A percentile compares a stretch with the other conserved stretches of the same genome.
These are phyloP conservation scores for Ips typographus DNA, from an alignment of 1,140 invertebrate species.

Conservation along the genomic window DNA sequence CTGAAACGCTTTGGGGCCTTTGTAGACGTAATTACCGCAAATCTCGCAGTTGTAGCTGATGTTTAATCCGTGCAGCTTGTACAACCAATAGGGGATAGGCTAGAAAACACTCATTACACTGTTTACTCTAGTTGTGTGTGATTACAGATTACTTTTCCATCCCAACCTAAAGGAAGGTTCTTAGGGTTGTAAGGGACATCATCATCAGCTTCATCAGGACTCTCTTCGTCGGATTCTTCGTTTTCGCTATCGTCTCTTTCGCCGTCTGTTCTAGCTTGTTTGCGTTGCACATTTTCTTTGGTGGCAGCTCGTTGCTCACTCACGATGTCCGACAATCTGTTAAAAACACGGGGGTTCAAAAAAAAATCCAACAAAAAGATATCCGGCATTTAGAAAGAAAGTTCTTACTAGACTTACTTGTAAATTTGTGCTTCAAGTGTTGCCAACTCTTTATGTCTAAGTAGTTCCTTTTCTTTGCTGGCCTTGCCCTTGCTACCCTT, in stretches of 20 bases:
- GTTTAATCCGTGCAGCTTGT: constrained; percentile 98
- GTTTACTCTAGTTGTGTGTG: background rate
- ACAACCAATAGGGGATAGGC: constrained; percentile 99
- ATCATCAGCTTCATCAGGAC: constrained; percentile 83
- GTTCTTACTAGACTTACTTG: constrained; percentile 52
- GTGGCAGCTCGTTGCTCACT: constrained; percentile 85
- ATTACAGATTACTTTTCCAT: constrained; percentile 78
- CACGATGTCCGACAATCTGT: constrained; percentile 75
- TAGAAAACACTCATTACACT: constrained; percentile 42
- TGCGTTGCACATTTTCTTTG: constrained; percentile 97
- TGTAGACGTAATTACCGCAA: constrained; percentile 99
- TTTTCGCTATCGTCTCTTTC: constrained; percentile 92
- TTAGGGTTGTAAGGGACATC: constrained; percentile 99
- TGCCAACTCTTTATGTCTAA: constrained; percentile 80
- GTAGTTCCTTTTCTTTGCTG: constrained; percentile 67
- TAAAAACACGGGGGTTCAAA: background rate
- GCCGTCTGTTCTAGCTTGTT: constrained; percentile 95
- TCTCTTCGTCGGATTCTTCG: constrained; percentile 83
- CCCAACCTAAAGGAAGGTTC: constrained; percentile 98
- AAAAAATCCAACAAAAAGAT: background rate
- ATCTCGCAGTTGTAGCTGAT: constrained; percentile 99
- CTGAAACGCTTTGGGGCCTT: constrained; percentile 99
- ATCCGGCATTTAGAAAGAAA: background rate
- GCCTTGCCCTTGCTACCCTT: constrained; percentile 75
- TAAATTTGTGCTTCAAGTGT: constrained; percentile 88